These are phyloP conservation scores for Drosophila quadrilineata DNA, from an alignment of 1,140 invertebrate species.

Conservation along the genomic window DNA sequence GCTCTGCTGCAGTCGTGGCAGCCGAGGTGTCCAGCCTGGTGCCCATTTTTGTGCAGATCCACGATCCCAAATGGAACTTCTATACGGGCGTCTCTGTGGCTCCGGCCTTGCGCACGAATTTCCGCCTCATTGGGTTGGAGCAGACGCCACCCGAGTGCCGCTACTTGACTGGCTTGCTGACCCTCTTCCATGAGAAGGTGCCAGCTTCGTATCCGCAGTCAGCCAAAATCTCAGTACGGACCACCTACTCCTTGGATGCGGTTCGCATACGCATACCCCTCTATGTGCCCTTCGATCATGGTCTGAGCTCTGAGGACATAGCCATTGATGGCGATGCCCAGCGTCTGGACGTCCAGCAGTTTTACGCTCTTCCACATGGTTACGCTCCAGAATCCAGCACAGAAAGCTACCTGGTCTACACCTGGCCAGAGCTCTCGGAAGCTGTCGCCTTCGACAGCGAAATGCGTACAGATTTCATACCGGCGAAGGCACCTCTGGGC, in stretches of 20 bases:
- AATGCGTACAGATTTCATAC: slow-evolving; percentile 93
- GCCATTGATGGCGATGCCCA: slow-evolving; percentile 43
- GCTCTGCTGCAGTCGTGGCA: slow-evolving; percentile 91
- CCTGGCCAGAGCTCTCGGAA: slow-evolving; percentile 93
- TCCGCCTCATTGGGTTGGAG: slow-evolving; percentile 94
- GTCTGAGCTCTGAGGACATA: slow-evolving; percentile 50
- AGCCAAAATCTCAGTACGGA: slow-evolving; percentile 87
- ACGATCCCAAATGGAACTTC: slow-evolving; percentile 90
- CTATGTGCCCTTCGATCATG: slow-evolving; percentile 65
- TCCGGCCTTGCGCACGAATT: slow-evolving; percentile 88
- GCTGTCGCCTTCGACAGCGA: slow-evolving; percentile 93
- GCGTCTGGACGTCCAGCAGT: slow-evolving; percentile 43
- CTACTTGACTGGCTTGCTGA: slow-evolving; percentile 90
- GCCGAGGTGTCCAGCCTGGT: slow-evolving; percentile 90
- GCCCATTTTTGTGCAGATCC: slow-evolving; percentile 93
- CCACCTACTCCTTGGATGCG: slow-evolving; percentile 91
- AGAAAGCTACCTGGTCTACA: slow-evolving; percentile 90
- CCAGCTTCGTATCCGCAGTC: slow-evolving; percentile 85
- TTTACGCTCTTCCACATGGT: slow-evolving; percentile 91
- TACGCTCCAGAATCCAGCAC: slow-evolving; percentile 90
- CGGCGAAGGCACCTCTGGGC: slow-evolving; percentile 92
- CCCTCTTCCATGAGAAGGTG: slow-evolving; percentile 91
- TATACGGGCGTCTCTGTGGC: slow-evolving; percentile 91
- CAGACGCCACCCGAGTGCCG: slow-evolving; percentile 90
- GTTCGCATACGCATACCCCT: slow-evolving; percentile 83